Evolutionary conservation across 2,888 invertebrate species (phyloP), one percentile per base, ranked within the genome.

Genomic region (Pyrgus malvae): DNA sequence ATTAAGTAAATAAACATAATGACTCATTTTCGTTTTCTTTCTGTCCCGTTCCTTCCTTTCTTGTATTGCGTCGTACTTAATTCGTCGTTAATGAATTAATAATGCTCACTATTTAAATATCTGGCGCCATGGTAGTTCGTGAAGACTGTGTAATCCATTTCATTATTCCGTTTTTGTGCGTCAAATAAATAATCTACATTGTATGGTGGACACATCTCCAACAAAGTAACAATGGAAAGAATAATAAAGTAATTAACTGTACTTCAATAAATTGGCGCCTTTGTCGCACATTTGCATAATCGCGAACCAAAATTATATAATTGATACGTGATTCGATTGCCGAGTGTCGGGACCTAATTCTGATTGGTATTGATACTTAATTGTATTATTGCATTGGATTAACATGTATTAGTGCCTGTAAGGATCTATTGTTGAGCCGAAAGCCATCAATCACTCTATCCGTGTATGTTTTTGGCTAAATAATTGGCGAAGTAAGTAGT

Each of bases 231-330:
- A 59, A 58, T 59, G 38, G 50, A 57, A 33, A 38, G 48, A 48
- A 58, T 54, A 46, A 45, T 54, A 11, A 42, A 57, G 56, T 61
- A 59, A 63, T 59, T 61, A 58, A 57, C 48, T 37, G 38, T 46
- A 46, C 33, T 33, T 23, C 33, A 37, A 54, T 54, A 48, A 57
- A 51, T n/a, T 55, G 57, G 60, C 59, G 40, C 61, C 57, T 46
- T 37, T 49, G 54, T 27, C 33, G 35, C 41, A 38, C 54, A 68
- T 68, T 68, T 58, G 49, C 66, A 68, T 68, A 68, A 68, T 66
- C 60, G 64, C 59, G 55, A 40, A 51, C 66, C 67, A 61, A 67
- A 66, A 55, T 63, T 59, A 61, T 57, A 49, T 54, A 25, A 44
- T 45, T 40, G 46, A 46, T 61, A 65, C 68, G 66, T 68, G 67